Conservation (phyloP, 2,797 vertebrate species). For the Chaunax sp. region DNA sequence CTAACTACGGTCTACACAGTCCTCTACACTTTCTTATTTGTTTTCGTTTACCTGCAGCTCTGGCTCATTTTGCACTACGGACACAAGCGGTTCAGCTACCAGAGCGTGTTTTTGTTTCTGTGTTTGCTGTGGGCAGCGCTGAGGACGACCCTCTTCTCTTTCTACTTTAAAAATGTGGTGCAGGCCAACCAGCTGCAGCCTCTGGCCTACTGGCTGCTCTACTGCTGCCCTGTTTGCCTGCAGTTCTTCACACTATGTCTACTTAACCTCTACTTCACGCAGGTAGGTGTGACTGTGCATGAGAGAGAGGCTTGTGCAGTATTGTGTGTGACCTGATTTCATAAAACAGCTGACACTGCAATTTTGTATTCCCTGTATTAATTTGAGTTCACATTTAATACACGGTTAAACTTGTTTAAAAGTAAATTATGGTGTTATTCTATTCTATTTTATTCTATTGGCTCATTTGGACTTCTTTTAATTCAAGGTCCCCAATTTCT, state of each 20-base stretch:
- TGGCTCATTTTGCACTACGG: conserved; percentile 93
- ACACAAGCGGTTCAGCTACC: conserved; percentile 92
- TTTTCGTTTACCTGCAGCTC: conserved; percentile 95
- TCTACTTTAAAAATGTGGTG: conserved; percentile 90
- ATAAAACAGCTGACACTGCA: conserved; percentile 51
- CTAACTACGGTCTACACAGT: conserved; percentile 89
- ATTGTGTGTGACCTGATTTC: conserved; percentile 56
- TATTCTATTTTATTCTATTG: not conserved
- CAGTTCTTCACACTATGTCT: conserved; percentile 96
- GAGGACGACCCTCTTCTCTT: conserved; percentile 93
- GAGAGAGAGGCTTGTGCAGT: conserved; percentile 5
- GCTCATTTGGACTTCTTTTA: not conserved
- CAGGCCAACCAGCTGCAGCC: conserved; percentile 88
- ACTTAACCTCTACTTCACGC: conserved; percentile 95
- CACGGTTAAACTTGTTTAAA: not conserved
- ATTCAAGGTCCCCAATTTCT: not conserved
- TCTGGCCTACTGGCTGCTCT: conserved; percentile 93
- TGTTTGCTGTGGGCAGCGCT: conserved; percentile 94
- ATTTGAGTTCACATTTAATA: not conserved
- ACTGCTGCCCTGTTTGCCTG: conserved; percentile 93
- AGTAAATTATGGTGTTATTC: not conserved
- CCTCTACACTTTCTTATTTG: conserved; percentile 91
- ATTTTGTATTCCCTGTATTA: conserved; percentile 6
- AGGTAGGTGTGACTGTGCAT: conserved; percentile 80
- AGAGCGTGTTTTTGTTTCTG: conserved; percentile 92